Evolutionary conservation across 2,113 vertebrate genomes (phyloP), one percentile per base, ranked within the genome.

Genomic region (Tenrec ecaudatus): DNA sequence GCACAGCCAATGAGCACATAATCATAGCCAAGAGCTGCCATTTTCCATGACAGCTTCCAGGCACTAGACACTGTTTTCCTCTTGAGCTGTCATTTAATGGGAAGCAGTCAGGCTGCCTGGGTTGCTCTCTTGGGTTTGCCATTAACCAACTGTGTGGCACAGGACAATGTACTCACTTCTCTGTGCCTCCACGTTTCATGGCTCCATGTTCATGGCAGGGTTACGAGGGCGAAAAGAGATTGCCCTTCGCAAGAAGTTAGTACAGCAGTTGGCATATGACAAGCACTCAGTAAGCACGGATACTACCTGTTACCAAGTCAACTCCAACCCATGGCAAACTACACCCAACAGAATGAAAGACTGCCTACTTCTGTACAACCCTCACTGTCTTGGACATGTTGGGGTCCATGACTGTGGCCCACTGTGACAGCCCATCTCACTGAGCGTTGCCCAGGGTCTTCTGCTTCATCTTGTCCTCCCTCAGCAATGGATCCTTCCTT

Each of bases 1-100:
- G 2, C 6, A 4, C 9, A 23, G 36, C 2, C 7, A 29, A 0
- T 0, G 6, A 5, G 36, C 47, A n/a, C 22, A 1, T n/a, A 0
- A 15, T 0, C 11, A 3, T 11, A 4, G 25, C 43, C 3, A 17
- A n/a, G 33, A 25, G 14, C 27, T 16, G 16, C n/a, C 8, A 0
- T 0, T n/a, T 17, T 27, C 0, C 3, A 11, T 6, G 17, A 60
- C 71, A 36, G 33, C 29, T 91, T 12, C 53, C 47, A 58, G 22
- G 0, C 29, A 23, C 20, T 20, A 36, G 40, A 27, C 19, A n/a
- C 57, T 86, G 38, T 22, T 83, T 71, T 12, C 53, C 69, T n/a
- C 60, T 12, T 6, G 10, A 57, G 36, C 25, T 38, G 6, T 27
- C 76, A 22, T 25, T 33, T 68, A 15, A 20, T 22, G 80, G 64